Evolutionary conservation across 37 sponge, comb jelly and placozoan genomes (phyloP), one percentile per base, ranked within the genome.

Genomic region (Halisarca cf. caerulea): DNA sequence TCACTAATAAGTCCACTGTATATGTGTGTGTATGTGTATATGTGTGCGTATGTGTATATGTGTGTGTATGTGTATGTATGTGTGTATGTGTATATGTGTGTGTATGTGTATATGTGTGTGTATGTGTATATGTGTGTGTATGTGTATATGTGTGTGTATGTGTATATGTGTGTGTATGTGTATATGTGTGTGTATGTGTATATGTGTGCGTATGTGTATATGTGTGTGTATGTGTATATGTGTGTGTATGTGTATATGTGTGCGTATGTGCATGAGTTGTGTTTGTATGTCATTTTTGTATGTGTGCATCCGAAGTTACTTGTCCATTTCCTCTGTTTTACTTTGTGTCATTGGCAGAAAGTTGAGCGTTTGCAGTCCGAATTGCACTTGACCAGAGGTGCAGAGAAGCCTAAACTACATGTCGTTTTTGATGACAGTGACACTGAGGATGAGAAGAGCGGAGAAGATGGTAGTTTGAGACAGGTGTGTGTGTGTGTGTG

Each of bases 401-500:
- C 14, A 28, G 39, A 6, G 47, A 21, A 37, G 23, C 66, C 82
- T 0, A 95, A 92, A 39, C 80, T 77, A 17, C 95, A 89, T 62
- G 58, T 77, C 17, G 58, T 95, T 8, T 95, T 95, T 81, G 93
- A 89, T 81, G 90, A 90, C 35, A 60, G 83, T 73, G 66, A 28
- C 21, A 82, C 84, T 20, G 88, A 86, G 41, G 82, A 58, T 34
- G 37, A 58, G 15, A 9, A 69, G 57, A 78, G 78, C 45, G 61
- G 27, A 8, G 71, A 36, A 15, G 59, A 47, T 25, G 69, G 15
- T 41, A 30, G 24, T 21, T n/a, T 23, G 64, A 15, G 64, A 47
- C 51, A 47, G 51, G 66, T n/a, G 79, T 28, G 79, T 27, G 79
- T n/a, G 32, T 9, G 72, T 42, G 58, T 24, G 35, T 32, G 45